A percentile compares a stretch with the other conserved stretches of the same genome.
These are phyloP conservation scores for Drosophila athabasca DNA, from an alignment of 1,140 invertebrate genomes.

Conservation along the genomic window DNA sequence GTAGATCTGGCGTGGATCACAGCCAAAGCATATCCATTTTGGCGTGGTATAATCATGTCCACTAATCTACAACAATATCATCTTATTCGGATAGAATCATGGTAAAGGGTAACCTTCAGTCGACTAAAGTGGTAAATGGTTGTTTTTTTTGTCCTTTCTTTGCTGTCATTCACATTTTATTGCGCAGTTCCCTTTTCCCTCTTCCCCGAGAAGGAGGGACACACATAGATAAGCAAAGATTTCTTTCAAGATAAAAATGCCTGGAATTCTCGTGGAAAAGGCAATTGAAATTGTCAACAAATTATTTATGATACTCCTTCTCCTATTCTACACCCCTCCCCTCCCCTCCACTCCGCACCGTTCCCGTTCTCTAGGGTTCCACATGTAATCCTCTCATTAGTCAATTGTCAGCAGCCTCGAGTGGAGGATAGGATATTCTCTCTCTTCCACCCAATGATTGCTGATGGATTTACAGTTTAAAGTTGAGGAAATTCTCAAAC, in stretches of 20 bases:
- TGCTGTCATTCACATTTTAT: slow-evolving; percentile 26
- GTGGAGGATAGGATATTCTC: no score
- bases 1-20: no score
- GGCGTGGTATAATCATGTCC: not conserved
- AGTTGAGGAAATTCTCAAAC: slow-evolving; percentile 56
- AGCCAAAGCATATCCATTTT: no score
- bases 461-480: slow-evolving; percentile 68
- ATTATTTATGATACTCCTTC: slow-evolving; percentile 38
- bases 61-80: not conserved
- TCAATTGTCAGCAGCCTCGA: slow-evolving; percentile 54
- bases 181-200: slow-evolving; percentile 14
- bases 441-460: slow-evolving; percentile 21
- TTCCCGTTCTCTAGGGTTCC: slow-evolving; percentile 24
- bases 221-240: slow-evolving; percentile 34
- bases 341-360: no score
- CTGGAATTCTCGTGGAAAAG: slow-evolving; percentile 6
- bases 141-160: not conserved
- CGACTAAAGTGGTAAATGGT: not conserved
- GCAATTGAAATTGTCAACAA: slow-evolving; percentile 47
- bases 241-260: slow-evolving; percentile 19
- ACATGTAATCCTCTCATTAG: slow-evolving; percentile 66
- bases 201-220: not conserved
- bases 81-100: not conserved
- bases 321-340: no score
- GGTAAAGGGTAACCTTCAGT: not conserved